phyloP scores from a whole-genome alignment of 2,888 invertebrate species.

The Syrista parreyssii region DNA sequence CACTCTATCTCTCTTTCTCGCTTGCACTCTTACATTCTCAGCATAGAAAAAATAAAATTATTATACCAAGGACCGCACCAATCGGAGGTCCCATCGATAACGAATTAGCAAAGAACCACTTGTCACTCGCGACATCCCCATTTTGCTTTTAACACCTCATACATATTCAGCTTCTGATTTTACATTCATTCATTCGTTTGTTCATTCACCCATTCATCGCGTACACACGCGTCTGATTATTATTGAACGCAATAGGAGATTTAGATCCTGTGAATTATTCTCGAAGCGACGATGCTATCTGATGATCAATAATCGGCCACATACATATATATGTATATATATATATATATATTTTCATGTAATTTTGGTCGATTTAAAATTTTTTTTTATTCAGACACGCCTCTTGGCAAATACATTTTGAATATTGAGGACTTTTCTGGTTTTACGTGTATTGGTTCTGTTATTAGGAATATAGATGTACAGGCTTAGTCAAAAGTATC shows the following conservation, averaged over 20 bases:
- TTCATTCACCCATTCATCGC: background rate
- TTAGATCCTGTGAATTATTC: background rate
- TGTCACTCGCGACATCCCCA: background rate
- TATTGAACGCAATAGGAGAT: background rate
- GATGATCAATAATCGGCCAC: background rate
- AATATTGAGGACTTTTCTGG: background rate
- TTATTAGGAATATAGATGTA: background rate
- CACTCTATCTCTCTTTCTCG: background rate
- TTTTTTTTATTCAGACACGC: background rate
- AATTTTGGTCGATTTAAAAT: background rate
- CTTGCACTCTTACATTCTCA: background rate
- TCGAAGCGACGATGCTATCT: background rate
- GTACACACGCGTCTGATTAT: background rate
- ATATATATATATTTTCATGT: background rate
- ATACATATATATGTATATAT: background rate
- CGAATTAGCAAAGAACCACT: conserved; percentile 19
- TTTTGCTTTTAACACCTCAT: background rate
- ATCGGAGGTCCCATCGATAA: conserved; percentile 19
- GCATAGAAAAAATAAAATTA: conserved; percentile 46
- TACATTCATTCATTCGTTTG: background rate
- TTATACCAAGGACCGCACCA: conserved; percentile 35
- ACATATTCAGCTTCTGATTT: background rate
- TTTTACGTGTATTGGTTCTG: background rate
- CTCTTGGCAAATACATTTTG: background rate
- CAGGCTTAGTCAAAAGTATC: background rate